A percentile compares a stretch with the other conserved stretches of the same genome.
phyloP scores from a whole-genome alignment of 1,140 invertebrate species.

The Cydia fagiglandana region DNA sequence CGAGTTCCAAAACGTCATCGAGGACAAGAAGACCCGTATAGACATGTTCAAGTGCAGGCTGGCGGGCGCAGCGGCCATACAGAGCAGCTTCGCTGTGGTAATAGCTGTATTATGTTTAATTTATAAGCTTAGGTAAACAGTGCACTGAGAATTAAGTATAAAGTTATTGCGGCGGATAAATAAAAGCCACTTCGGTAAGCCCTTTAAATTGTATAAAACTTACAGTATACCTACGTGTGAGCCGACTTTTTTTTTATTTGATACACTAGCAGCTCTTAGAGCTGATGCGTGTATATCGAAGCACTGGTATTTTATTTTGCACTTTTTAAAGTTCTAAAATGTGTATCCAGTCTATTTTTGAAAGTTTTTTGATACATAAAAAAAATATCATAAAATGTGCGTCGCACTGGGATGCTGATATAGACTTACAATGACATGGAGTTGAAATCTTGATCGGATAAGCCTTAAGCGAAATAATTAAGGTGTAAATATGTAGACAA shows the following conservation, averaged over 20 bases:
- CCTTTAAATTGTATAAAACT: too few relatives aligned
- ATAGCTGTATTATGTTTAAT: constrained; percentile 47
- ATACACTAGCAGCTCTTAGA: too few relatives aligned
- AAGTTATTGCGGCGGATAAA: not conserved
- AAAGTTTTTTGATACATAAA: not conserved
- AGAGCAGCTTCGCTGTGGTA: constrained; percentile 74
- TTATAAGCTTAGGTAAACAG: constrained; percentile 42
- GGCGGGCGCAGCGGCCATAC: constrained; percentile 86
- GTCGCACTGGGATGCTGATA: not conserved
- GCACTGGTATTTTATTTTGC: too few relatives aligned
- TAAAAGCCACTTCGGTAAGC: not conserved
- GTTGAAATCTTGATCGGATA: not conserved
- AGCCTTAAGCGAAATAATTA: not conserved
- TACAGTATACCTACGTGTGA: too few relatives aligned
- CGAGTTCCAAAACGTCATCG: constrained; percentile 93
- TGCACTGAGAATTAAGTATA: not conserved
- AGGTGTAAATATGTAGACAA: not conserved
- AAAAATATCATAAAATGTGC: not conserved
- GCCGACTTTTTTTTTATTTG: too few relatives aligned
- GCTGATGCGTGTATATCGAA: too few relatives aligned
- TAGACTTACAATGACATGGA: not conserved
- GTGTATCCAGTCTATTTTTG: too few relatives aligned
- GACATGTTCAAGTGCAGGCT: constrained; percentile 95
- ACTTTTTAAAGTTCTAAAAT: too few relatives aligned
- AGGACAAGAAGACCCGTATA: constrained; percentile 88